Evolutionary conservation across 1,140 invertebrate species (phyloP).

Genomic region (Penaeus vannamei): DNA sequence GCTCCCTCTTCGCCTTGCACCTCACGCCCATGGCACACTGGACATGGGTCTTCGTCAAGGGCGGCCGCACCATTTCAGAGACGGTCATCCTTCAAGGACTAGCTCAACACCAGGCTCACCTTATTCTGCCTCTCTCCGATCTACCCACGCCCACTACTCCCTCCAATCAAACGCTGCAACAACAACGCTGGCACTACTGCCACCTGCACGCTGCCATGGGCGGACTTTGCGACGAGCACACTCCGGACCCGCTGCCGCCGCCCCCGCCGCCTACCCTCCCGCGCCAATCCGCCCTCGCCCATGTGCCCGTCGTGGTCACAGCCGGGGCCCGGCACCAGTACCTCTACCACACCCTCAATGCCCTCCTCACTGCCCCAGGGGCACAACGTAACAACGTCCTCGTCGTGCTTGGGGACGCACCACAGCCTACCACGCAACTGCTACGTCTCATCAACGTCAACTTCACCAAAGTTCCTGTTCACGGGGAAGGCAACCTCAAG

Average conservation of each 20-base stretch:
- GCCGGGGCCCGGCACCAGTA: slow-evolving; percentile 59
- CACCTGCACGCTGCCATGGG: slow-evolving; percentile 49
- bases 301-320: slow-evolving; percentile 59
- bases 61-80: slow-evolving; percentile 65
- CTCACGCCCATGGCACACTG: slow-evolving; percentile 58
- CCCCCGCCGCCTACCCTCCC: slow-evolving; percentile 36
- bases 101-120: slow-evolving; percentile 26
- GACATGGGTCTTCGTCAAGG: slow-evolving; percentile 67
- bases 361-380: slow-evolving; percentile 47
- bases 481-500: slow-evolving; percentile 41
- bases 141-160: not conserved
- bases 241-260: slow-evolving; percentile 47
- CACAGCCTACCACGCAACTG: slow-evolving; percentile 41
- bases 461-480: slow-evolving; percentile 42
- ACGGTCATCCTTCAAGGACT: slow-evolving; percentile 35
- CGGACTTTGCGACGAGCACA: slow-evolving; percentile 51
- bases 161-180: not conserved
- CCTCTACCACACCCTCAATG: slow-evolving; percentile 54
- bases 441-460: slow-evolving; percentile 50
- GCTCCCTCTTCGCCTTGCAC: slow-evolving; percentile 58
- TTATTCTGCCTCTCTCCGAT: slow-evolving; percentile 20
- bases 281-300: slow-evolving; percentile 40
- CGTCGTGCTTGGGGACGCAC: slow-evolving; percentile 53
- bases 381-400: slow-evolving; percentile 42
- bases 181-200: slow-evolving; percentile 53